Evolutionary conservation across 2,888 invertebrate species (phyloP).

Genomic region (Eristalis arbustorum): DNA sequence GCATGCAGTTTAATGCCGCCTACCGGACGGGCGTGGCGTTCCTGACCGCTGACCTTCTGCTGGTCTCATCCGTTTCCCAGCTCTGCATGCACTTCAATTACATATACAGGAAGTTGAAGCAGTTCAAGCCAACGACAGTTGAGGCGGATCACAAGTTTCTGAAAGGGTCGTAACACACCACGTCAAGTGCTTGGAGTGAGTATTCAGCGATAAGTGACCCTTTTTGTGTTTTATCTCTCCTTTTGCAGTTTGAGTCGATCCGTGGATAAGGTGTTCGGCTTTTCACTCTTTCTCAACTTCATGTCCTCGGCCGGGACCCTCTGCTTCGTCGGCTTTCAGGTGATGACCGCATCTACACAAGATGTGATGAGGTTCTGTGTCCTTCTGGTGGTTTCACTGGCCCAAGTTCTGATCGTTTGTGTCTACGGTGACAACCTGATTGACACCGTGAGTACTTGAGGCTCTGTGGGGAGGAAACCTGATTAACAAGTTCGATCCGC

Average conservation of each 20-base stretch:
- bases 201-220: neutral
- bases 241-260: slow-evolving; percentile 73
- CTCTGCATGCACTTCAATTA: slow-evolving; percentile 76
- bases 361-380: slow-evolving; percentile 75
- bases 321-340: slow-evolving; percentile 78
- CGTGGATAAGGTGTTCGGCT: slow-evolving; percentile 73
- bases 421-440: slow-evolving; percentile 76
- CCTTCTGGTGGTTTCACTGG: slow-evolving; percentile 75
- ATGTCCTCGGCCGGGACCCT: slow-evolving; percentile 77
- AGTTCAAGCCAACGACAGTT: slow-evolving; percentile 58
- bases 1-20: slow-evolving; percentile 73
- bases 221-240: neutral
- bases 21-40: slow-evolving; percentile 75
- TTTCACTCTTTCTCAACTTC: slow-evolving; percentile 76
- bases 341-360: slow-evolving; percentile 74
- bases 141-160: slow-evolving; percentile 73
- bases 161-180: slow-evolving; percentile 72
- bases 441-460: slow-evolving; percentile 71
- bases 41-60: slow-evolving; percentile 74
- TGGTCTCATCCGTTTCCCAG: slow-evolving; percentile 75
- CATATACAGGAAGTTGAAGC: slow-evolving; percentile 72
- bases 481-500: neutral
- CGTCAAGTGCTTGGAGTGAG: slow-evolving; percentile 75
- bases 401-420: slow-evolving; percentile 77
- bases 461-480: slow-evolving; percentile 48